phyloP scores from a whole-genome alignment of 2,113 vertebrate genomes.

The Atherinomorus stipes region DNA sequence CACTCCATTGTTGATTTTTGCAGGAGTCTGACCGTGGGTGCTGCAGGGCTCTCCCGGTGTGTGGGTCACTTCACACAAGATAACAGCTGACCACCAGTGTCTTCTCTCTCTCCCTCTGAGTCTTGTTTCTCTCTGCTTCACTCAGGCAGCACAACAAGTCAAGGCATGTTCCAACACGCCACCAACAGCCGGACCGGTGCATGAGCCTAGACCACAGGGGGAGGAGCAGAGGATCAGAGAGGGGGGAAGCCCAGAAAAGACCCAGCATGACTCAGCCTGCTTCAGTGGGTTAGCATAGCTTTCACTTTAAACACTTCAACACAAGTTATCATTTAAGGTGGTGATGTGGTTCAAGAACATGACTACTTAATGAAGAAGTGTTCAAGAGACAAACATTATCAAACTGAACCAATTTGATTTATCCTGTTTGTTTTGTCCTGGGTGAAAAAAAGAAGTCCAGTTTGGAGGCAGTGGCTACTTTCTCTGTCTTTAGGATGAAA shows the following conservation, averaged over 20 bases:
- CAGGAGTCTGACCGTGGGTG: conserved; percentile 26
- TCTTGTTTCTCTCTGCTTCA: conserved; percentile 33
- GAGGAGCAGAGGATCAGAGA: conserved; percentile 76
- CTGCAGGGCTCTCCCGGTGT: conserved; percentile 24
- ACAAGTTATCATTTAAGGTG: conserved; percentile 17
- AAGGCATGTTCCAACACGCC: conserved; percentile 83
- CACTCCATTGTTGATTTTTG: conserved; percentile 22
- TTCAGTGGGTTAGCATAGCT: conserved; percentile 53
- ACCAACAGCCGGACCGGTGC: conserved; percentile 69
- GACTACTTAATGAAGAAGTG: conserved; percentile 5
- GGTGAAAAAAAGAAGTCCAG: conserved; percentile 13
- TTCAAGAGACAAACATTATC: conserved; percentile 7
- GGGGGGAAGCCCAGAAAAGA: conserved; percentile 70
- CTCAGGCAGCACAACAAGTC: conserved; percentile 81
- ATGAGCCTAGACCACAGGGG: conserved; percentile 70
- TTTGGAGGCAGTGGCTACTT: conserved; percentile 2
- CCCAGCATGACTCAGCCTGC: conserved; percentile 76
- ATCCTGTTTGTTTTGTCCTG: background rate
- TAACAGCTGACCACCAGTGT: conserved; percentile 56
- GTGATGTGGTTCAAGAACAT: background rate
- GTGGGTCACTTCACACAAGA: conserved; percentile 55
- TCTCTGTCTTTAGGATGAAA: conserved; percentile 3
- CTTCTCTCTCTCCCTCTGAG: conserved; percentile 19
- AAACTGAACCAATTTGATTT: conserved; percentile 15
- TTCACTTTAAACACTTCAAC: conserved; percentile 37